A percentile compares a stretch with the other conserved stretches of the same genome.
These are phyloP conservation scores for Heterohyrax brucei DNA, from an alignment of 2,797 vertebrate genomes.

Conservation along the genomic window DNA sequence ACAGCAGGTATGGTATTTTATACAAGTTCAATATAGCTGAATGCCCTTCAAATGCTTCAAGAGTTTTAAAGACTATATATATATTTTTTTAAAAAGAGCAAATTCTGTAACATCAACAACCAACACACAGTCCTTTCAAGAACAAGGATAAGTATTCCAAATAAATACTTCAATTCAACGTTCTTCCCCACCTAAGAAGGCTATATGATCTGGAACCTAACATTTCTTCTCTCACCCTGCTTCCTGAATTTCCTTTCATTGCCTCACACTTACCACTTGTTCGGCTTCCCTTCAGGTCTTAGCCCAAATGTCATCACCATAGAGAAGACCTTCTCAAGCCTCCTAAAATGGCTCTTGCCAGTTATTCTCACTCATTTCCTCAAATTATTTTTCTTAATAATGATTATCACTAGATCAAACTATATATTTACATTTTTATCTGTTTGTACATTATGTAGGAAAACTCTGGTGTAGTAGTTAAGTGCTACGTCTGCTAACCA, in stretches of 20 bases:
- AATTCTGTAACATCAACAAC: constrained; percentile 21
- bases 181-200: neutral
- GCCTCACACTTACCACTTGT: neutral
- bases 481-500: no score
- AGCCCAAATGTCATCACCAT: neutral
- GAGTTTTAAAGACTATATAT: neutral
- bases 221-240: neutral
- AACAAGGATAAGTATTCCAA: constrained; percentile 43
- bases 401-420: neutral
- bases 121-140: neutral
- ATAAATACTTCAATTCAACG: neutral
- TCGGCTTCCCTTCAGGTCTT: neutral
- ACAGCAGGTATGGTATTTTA: neutral
- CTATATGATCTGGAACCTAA: neutral
- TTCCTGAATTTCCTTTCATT: neutral
- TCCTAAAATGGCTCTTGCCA: neutral
- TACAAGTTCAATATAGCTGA: neutral
- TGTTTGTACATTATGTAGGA: neutral
- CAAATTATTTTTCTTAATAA: neutral
- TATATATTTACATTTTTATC: neutral
- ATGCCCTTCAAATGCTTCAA: neutral
- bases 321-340: neutral
- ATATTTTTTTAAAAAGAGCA: neutral
- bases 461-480: no score
- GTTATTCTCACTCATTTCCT: neutral